These are phyloP conservation scores for Osedax fenrisi DNA, from an alignment of 2,888 invertebrate species.

Conservation along the genomic window DNA sequence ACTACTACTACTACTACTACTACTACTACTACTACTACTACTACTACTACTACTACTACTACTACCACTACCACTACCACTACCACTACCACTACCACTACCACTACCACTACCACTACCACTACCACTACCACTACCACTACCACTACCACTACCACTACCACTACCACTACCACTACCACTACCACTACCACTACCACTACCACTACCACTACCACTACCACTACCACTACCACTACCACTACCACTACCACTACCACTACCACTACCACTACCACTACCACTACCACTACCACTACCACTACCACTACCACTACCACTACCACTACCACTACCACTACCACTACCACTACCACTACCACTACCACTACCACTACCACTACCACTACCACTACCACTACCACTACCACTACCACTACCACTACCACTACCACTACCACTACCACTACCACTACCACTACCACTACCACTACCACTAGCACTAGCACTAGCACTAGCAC, in stretches of 20 bases:
- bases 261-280: slow-evolving; percentile 7
- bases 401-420: slow-evolving; percentile 10
- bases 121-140: slow-evolving; percentile 13
- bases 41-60: slow-evolving; percentile 3
- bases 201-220: neutral
- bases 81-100: slow-evolving; percentile 11
- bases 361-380: neutral
- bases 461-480: neutral
- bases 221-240: neutral
- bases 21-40: slow-evolving; percentile 1
- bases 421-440: slow-evolving; percentile 12
- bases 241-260: slow-evolving; percentile 6
- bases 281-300: slow-evolving; percentile 15
- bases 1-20: slow-evolving; percentile 6
- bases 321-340: neutral
- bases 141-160: slow-evolving; percentile 6
- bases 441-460: slow-evolving; percentile 7
- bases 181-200: slow-evolving; percentile 4
- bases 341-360: neutral
- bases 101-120: slow-evolving; percentile 3
- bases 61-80: slow-evolving; percentile 14
- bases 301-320: neutral
- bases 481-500: slow-evolving; percentile 6
- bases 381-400: neutral
- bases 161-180: neutral